Conservation (phyloP, 1,140 invertebrate genomes). For the Papilio polytes region DNA sequence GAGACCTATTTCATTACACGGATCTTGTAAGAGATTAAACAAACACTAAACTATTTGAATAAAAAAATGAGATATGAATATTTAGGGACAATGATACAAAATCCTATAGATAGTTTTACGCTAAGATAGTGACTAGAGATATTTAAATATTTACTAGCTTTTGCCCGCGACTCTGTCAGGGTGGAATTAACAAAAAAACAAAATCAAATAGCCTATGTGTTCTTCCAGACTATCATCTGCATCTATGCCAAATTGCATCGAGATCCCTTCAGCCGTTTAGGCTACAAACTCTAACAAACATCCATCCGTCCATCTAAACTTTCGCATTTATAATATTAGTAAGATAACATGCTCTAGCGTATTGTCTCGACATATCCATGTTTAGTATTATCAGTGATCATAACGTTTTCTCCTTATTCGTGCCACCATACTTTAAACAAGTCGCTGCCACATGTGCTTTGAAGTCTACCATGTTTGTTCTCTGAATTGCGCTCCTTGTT, state of each 20-base stretch:
- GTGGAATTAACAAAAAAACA: too few relatives aligned
- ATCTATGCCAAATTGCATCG: not conserved
- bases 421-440: not conserved
- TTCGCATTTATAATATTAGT: too few relatives aligned
- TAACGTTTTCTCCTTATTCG: slow-evolving; percentile 10
- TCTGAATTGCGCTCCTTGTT: slow-evolving; percentile 13
- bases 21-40: not conserved
- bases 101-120: not conserved
- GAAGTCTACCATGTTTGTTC: slow-evolving; percentile 14
- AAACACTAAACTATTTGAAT: not conserved
- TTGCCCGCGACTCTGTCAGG: too few relatives aligned
- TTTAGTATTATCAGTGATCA: slow-evolving; percentile 9
- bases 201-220: too few relatives aligned
- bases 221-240: too few relatives aligned
- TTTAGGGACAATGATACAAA: not conserved
- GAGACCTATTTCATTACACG: not conserved
- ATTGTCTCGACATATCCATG: not conserved
- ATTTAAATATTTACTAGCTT: not conserved
- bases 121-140: too few relatives aligned
- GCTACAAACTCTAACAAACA: too few relatives aligned
- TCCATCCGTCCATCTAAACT: too few relatives aligned
- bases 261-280: too few relatives aligned
- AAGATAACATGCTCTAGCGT: not conserved
- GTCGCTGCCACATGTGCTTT: slow-evolving; percentile 6
- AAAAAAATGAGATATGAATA: not conserved